Conservation (phyloP, 1,140 invertebrate species). For the Trachymyrmex cornetzi region DNA sequence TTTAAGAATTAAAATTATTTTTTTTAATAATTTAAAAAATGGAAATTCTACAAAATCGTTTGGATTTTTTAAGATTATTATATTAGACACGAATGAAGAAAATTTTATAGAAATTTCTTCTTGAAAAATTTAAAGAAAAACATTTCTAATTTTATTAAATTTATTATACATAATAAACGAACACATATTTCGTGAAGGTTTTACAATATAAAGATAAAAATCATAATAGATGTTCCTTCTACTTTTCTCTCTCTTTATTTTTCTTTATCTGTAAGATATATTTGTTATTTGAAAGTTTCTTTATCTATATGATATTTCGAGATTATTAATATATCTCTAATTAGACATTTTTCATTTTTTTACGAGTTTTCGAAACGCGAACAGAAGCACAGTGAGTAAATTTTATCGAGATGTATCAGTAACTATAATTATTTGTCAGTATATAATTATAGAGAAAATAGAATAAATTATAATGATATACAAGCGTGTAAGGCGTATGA, state of each 20-base stretch:
- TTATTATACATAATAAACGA: neutral
- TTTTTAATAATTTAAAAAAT: too few species aligned
- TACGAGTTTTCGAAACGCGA: neutral
- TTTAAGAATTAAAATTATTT: too few species aligned
- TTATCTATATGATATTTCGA: neutral
- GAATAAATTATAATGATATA: slow-evolving; percentile 1
- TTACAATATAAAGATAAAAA: neutral
- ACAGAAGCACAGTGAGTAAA: neutral
- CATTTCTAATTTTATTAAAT: neutral
- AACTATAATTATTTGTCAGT: neutral
- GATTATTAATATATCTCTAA: neutral
- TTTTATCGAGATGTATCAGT: neutral
- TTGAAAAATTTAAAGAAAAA: neutral
- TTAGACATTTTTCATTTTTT: neutral
- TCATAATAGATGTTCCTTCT: neutral
- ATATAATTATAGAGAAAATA: neutral
- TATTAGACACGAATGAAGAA: neutral
- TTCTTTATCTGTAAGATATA: too few species aligned
- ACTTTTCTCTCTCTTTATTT: neutral
- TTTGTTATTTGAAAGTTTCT: too few species aligned
- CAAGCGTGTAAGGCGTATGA: neutral
- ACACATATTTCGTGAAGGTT: neutral
- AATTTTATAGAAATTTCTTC: neutral
- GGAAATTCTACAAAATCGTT: neutral
- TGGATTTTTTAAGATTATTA: neutral